A percentile compares a stretch with the other conserved stretches of the same genome.
phyloP scores from a whole-genome alignment of 1,140 invertebrate genomes.

The Heliconius hermathena region DNA sequence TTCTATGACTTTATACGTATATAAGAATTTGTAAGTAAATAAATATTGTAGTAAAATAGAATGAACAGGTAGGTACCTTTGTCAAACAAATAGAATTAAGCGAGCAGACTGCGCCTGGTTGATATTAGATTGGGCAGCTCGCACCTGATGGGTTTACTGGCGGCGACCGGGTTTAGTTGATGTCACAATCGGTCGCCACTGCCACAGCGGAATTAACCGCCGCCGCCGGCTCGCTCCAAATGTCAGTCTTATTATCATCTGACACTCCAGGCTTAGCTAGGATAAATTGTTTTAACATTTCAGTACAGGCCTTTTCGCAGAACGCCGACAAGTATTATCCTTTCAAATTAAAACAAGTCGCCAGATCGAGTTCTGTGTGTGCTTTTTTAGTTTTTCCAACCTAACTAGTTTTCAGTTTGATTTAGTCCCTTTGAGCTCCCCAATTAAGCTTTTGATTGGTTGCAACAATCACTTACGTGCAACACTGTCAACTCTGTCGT shows the following conservation, averaged over 20 bases:
- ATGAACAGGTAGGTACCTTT: conserved; percentile 27
- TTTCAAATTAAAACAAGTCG: conserved; percentile 67
- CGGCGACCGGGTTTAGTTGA: conserved; percentile 75
- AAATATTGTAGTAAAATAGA: conserved; percentile 6
- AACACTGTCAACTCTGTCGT: conserved; percentile 69
- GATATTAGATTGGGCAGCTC: conserved; percentile 65
- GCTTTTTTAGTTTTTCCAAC: conserved; percentile 52
- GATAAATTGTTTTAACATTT: conserved; percentile 80
- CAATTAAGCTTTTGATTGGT: conserved; percentile 75
- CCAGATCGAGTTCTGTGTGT: conserved; percentile 43
- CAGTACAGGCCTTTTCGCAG: conserved; percentile 66
- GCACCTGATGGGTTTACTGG: conserved; percentile 75
- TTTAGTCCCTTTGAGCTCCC: conserved; percentile 51
- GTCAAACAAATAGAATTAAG: conserved; percentile 50
- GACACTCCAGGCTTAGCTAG: conserved; percentile 76
- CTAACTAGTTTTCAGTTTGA: conserved; percentile 60
- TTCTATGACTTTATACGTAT: background rate
- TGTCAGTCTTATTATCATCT: conserved; percentile 81
- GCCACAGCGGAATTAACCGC: conserved; percentile 74
- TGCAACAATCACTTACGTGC: conserved; percentile 74
- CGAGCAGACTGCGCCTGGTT: conserved; percentile 44
- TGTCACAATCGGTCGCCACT: conserved; percentile 75
- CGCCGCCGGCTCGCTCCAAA: conserved; percentile 67
- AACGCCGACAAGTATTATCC: conserved; percentile 70
- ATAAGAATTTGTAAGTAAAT: background rate